A percentile compares a stretch with the other conserved stretches of the same genome.
phyloP scores from a whole-genome alignment of 1,140 invertebrate species.

The Copidosoma floridanum region DNA sequence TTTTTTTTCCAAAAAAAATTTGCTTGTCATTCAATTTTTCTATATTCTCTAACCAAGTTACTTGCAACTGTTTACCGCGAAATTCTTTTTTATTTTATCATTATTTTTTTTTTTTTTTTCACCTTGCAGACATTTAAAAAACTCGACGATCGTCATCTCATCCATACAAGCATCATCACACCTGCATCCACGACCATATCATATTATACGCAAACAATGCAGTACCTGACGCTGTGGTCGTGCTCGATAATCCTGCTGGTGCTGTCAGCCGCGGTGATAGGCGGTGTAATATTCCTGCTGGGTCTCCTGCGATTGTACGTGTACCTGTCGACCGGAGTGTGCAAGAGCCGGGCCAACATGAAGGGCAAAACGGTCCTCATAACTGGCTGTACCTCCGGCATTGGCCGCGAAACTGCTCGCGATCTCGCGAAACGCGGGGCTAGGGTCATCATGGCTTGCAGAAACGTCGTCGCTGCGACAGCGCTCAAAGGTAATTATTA shows the following conservation, averaged over 20 bases:
- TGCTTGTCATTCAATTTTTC: no score
- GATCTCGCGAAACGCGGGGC: slow-evolving; percentile 80
- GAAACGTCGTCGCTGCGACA: slow-evolving; percentile 73
- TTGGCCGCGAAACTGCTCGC: slow-evolving; percentile 85
- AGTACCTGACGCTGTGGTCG: slow-evolving; percentile 30
- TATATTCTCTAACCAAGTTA: no score
- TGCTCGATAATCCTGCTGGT: slow-evolving; percentile 34
- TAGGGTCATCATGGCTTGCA: slow-evolving; percentile 85
- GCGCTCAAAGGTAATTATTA: slow-evolving; percentile 65
- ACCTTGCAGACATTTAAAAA: no score
- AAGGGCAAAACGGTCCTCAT: slow-evolving; percentile 87
- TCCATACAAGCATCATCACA: no score
- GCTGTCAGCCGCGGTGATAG: slow-evolving; percentile 27
- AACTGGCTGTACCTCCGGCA: slow-evolving; percentile 89
- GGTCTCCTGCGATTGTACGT: slow-evolving; percentile 47
- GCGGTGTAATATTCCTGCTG: slow-evolving; percentile 36
- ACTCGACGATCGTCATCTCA: no score
- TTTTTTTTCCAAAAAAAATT: no score
- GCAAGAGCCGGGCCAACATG: slow-evolving; percentile 63
- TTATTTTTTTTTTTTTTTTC: no score
- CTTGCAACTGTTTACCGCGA: no score
- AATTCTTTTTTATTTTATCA: no score
- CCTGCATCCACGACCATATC: no score
- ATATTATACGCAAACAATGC: no score
- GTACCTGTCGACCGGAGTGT: slow-evolving; percentile 50